Base-by-base conservation (phyloP, 2,888 invertebrate genomes). In the Eupithecia inturbata region DNA sequence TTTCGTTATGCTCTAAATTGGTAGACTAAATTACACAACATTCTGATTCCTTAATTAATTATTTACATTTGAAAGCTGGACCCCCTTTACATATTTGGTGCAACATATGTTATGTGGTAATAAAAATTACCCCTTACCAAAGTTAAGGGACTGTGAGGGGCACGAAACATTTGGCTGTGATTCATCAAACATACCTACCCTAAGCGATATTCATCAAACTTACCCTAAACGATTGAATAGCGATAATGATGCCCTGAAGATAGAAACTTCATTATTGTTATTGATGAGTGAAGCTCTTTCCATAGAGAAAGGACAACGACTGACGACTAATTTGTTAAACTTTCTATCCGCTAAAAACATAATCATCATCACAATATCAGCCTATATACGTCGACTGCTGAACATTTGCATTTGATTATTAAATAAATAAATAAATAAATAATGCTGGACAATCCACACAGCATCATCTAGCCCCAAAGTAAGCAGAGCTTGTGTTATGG, bases 181-280 rank as follows among this genome's bases (percentile, higher is more conserved):
- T 68, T 74, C 68, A 68, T 57, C 68, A 53, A 67, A 64, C 33
- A 5, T 28, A 68, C 68, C 66, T 22, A 68, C 71, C 68, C 60
- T 60, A 60, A 73, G 28, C 16, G 71, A 53, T 53, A 68, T 68
- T 69, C 66, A 68, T 57, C 68, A 53, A 67, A 64, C 14, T 14
- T 28, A 71, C 49, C 49, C 60, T 69, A 69, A 69, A n/a, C n/a
- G 72, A 78, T 81, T 72, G 75, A 76, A 74, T 68, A 68, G 73
- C 76, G 76, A 77, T 79, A 77, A 75, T 72, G 67, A 63, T 67
- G 69, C 74, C 78, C 78, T 74, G 60, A 72, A 76, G 78, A 72
- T 70, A 80, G 14, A 71, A 69, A 71, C n/a, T 77, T 80, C 74
- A 80, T 80, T 78, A 78, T 70, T 57, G 22, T 62, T 74, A 78